Conservation (phyloP, 2,888 invertebrate species). For the Agonum fuliginosum region DNA sequence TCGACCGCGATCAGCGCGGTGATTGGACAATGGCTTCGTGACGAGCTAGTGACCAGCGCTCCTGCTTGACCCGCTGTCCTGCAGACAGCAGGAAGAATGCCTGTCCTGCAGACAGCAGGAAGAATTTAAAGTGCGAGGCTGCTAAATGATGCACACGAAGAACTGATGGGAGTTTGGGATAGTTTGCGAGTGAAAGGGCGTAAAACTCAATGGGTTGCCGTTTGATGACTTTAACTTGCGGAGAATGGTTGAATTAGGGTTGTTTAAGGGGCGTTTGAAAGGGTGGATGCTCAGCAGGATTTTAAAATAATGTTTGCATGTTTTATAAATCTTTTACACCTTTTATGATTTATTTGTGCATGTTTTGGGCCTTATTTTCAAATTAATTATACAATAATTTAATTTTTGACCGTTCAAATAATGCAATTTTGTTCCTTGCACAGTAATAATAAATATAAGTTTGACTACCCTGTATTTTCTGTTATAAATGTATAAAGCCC, state of each 20-base stretch:
- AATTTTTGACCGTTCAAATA: too few species aligned
- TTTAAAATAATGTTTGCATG: too few species aligned
- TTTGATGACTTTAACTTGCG: not conserved
- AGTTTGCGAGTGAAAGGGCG: not conserved
- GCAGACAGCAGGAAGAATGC: not conserved
- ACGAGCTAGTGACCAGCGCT: constrained; percentile 22
- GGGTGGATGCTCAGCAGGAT: too few species aligned
- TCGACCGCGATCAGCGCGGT: not conserved
- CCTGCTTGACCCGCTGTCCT: constrained; percentile 3
- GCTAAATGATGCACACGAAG: constrained; percentile 31
- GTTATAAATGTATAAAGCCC: too few species aligned
- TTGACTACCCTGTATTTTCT: too few species aligned
- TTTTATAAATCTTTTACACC: not conserved
- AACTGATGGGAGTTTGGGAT: constrained; percentile 24
- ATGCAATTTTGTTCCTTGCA: too few species aligned
- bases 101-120: not conserved
- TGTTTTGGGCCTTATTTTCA: not conserved
- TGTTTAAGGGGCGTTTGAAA: too few species aligned
- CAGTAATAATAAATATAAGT: too few species aligned
- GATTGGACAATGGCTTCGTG: constrained; percentile 30
- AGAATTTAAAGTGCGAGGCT: constrained; percentile 33
- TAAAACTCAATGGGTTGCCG: constrained; percentile 3
- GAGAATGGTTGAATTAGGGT: too few species aligned
- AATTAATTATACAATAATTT: too few species aligned
- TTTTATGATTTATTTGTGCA: not conserved